Conservation (phyloP, 1,140 invertebrate genomes). For the Mycetomoellerius zeteki region DNA sequence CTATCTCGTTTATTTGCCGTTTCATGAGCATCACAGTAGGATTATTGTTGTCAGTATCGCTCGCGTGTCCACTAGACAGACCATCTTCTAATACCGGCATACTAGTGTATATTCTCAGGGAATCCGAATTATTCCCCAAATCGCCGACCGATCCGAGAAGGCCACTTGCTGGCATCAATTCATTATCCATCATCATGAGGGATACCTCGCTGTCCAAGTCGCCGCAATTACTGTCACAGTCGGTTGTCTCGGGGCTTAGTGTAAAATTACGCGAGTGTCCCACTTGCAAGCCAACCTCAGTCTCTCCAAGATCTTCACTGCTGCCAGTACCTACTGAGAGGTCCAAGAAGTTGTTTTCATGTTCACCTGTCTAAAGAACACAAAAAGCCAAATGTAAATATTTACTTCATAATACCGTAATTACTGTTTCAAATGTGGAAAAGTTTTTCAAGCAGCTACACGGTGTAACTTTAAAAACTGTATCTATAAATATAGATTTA, state of each 20-base stretch:
- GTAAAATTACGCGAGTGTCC: conserved; percentile 93
- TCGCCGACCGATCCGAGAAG: conserved; percentile 87
- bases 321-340: conserved; percentile 90
- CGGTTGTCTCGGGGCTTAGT: conserved; percentile 97
- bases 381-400: neutral
- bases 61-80: conserved; percentile 95
- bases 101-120: conserved; percentile 89
- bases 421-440: conserved; percentile 5
- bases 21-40: conserved; percentile 91
- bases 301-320: conserved; percentile 90
- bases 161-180: conserved; percentile 86
- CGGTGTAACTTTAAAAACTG: conserved; percentile 1
- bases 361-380: conserved; percentile 86
- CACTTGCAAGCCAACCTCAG: conserved; percentile 89
- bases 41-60: conserved; percentile 96
- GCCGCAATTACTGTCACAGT: conserved; percentile 95
- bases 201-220: conserved; percentile 94
- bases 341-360: conserved; percentile 89
- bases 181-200: conserved; percentile 91
- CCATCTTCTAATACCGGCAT: conserved; percentile 99
- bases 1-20: conserved; percentile 91
- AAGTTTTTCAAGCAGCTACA: neutral
- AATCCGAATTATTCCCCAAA: conserved; percentile 88
- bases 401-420: neutral
- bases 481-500: conserved; percentile 42